Evolutionary conservation across 2,797 vertebrate genomes (phyloP), one percentile per base, ranked within the genome.

Genomic region (Halcyon chelicuti): DNA sequence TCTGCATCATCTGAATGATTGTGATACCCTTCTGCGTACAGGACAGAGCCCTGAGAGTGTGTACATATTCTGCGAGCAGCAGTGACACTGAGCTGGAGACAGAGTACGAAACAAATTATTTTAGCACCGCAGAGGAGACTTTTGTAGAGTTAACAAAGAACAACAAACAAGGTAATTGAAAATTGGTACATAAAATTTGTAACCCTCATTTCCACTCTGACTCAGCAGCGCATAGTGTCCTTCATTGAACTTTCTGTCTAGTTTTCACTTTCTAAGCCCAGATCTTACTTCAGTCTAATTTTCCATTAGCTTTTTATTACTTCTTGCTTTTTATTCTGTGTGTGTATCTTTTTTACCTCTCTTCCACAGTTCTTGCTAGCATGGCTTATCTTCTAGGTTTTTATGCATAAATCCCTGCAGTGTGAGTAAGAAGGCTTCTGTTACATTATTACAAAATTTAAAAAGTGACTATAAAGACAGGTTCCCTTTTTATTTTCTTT

Each of bases 41-140:
- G 98, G 98, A 98, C 89, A 93, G 97, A 96, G 96, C 95, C 65
- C 92, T 98, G 58, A 97, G 95, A 84, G 97, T 98, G 78, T 98
- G 98, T 96, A 97, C 97, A 1, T 98, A 98, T 81, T 98, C 98
- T 16, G 98, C 97, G 0, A 97, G 97, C 85, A 97, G 97, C 97
- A 98, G 98, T 84, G 98, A 98, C 96, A 97, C 98, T 89, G 98
- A 99, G 95, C 97, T 90, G 4, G 98, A 99, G 92, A 93, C 52
- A 1, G 98, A 98, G 76, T 96, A 88, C 81, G 96, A 95, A 71
- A 66, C 95, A 89, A 95, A 89, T 91, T 96, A 96, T 67, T 93
- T 98, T 91, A 90, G 79, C 92, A 88, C 97, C 17, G 95, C 97
- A 39, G 97, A 96, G n/a, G 96, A 97, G 73, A 98, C 97, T 47